Evolutionary conservation across 1,140 invertebrate species (phyloP).

Genomic region (Scaptomyza pallida): DNA sequence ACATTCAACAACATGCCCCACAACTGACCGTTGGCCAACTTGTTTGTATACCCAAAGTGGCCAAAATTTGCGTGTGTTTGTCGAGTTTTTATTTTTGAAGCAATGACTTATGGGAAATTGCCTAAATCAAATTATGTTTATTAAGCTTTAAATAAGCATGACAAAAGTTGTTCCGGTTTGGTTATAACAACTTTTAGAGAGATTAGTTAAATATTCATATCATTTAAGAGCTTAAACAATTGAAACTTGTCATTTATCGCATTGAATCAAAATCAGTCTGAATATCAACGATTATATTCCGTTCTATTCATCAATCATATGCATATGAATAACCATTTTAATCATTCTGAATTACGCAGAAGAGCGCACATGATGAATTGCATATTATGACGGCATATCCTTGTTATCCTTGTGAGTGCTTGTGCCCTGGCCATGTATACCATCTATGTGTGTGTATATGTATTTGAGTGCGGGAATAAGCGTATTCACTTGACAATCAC

Average conservation of each 20-base stretch:
- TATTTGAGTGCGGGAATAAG: slow-evolving; percentile 56
- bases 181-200: too few relatives aligned
- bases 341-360: slow-evolving; percentile 73
- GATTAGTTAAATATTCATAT: neutral
- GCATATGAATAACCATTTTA: slow-evolving; percentile 78
- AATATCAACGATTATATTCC: slow-evolving; percentile 47
- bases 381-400: slow-evolving; percentile 40
- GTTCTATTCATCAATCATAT: slow-evolving; percentile 65
- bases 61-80: slow-evolving; percentile 58
- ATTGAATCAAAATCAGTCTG: slow-evolving; percentile 38
- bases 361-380: slow-evolving; percentile 81
- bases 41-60: slow-evolving; percentile 38
- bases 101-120: slow-evolving; percentile 27
- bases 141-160: slow-evolving; percentile 69
- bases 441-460: slow-evolving; percentile 3
- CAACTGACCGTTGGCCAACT: slow-evolving; percentile 43
- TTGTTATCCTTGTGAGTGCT: slow-evolving; percentile 11
- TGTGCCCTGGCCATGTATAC: too few relatives aligned
- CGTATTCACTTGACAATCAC: slow-evolving; percentile 81
- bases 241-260: neutral
- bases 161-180: slow-evolving; percentile 23
- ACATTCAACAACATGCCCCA: slow-evolving; percentile 36
- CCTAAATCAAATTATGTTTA: slow-evolving; percentile 68
- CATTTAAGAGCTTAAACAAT: neutral
- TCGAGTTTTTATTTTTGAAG: slow-evolving; percentile 20